These are phyloP conservation scores for Cassiopea xamachana DNA, from an alignment of 30 jellyfish, hydroid and myxozoan species.

Conservation along the genomic window DNA sequence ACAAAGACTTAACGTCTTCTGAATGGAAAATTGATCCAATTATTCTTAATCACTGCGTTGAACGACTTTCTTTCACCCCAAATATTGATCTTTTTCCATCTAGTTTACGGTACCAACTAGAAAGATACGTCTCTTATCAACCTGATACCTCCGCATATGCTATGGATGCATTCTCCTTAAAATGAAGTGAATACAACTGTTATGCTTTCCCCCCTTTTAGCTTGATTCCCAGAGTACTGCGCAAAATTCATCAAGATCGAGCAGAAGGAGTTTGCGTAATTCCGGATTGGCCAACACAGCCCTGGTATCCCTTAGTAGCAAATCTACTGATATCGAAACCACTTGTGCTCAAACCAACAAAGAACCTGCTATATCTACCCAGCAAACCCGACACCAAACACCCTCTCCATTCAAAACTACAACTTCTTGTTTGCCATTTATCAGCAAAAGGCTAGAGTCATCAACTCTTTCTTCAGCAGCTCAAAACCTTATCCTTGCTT, in stretches of 20 bases:
- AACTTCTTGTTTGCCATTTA: neutral
- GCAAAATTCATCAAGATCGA: neutral
- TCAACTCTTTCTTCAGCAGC: neutral
- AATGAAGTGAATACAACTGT: constrained; percentile 35
- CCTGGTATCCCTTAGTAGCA: constrained; percentile 9
- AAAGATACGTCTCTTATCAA: constrained; percentile 14
- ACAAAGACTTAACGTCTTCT: neutral
- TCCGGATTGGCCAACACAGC: constrained; percentile 27
- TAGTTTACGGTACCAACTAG: neutral
- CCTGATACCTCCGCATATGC: constrained; percentile 62
- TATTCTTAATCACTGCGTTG: neutral
- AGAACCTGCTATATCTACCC: neutral
- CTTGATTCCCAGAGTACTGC: neutral
- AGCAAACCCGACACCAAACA: neutral
- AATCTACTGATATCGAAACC: neutral
- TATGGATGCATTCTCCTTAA: constrained; percentile 55
- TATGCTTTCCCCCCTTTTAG: constrained; percentile 69
- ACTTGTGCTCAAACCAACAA: neutral
- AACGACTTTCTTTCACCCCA: constrained; percentile 29
- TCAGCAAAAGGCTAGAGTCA: neutral
- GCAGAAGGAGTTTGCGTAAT: constrained; percentile 9
- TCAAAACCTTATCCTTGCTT: neutral
- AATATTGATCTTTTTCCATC: constrained; percentile 62
- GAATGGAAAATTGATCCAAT: constrained; percentile 34
- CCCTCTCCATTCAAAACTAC: neutral